Evolutionary conservation across 2,113 vertebrate species (phyloP), one percentile per base, ranked within the genome.

Genomic region (Vimba vimba): DNA sequence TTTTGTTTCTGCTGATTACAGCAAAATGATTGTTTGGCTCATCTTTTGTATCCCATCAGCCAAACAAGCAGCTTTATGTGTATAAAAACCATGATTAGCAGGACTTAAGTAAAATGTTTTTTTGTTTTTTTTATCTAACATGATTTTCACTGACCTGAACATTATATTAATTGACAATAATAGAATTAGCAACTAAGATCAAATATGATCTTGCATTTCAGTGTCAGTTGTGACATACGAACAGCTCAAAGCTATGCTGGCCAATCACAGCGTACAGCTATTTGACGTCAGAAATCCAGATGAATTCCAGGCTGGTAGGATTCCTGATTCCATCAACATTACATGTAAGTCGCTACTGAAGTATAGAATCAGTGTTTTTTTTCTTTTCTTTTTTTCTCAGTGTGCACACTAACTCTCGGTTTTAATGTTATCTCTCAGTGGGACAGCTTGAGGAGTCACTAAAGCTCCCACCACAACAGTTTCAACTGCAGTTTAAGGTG

Each of bases 241-340:
- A 0, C 92, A 96, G 87, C 88, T 96, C 81, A 94, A 93, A 87
- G 78, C 57, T 17, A 93, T 95, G 93, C 64, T 94, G 86, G 74
- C 88, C 64, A 86, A 23, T 17, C 83, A 79, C 19, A 87, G 86
- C 39, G 47, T 94, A 79, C 93, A 94, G 82, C 88, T 96, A 6
- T 92, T 95, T 77, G 95, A 96, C 3, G 94, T 96, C 76, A 91
- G 95, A 57, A 92, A 88, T 19, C 92, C 91, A 0, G 94, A 94
- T 43, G 95, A 96, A 78, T 92, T 92, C 86, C 88, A 91, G 62
- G 92, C 82, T 1, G 95, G 95, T 2, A 87, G 30, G 5, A 95
- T 96, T 30, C 83, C 91, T 6, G 43, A 86, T 43, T 88, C 95
- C 0, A 57, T 94, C 69, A 95, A 95, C 88, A 77, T 95, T 68